A percentile compares a stretch with the other conserved stretches of the same genome.
Conservation (phyloP, 2,797 vertebrate genomes). For the Taenioides sp. region DNA sequence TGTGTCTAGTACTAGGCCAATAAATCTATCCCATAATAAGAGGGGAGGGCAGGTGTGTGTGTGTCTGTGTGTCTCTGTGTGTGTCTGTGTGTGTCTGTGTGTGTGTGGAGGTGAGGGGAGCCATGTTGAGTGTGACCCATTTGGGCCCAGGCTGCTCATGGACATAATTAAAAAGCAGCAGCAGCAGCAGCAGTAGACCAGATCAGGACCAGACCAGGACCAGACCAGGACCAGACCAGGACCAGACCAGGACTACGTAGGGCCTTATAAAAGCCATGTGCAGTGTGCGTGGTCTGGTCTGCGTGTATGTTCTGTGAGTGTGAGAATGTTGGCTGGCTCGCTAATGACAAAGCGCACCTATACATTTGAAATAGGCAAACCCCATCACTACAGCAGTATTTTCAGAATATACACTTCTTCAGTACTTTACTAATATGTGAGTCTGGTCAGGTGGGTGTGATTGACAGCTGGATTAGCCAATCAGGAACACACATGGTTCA, state of each 20-base stretch:
- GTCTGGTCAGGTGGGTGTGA: too few relatives aligned
- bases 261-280: constrained; percentile 81
- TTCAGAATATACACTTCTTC: too few relatives aligned
- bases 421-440: too few relatives aligned
- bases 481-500: too few relatives aligned
- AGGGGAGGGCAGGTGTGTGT: background rate
- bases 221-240: constrained; percentile 56
- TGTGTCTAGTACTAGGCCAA: background rate
- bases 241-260: constrained; percentile 67
- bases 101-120: constrained; percentile 65
- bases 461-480: too few relatives aligned
- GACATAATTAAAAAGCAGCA: constrained; percentile 83
- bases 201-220: background rate
- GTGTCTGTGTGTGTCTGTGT: background rate
- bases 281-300: constrained; percentile 22
- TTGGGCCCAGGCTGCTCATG: constrained; percentile 74
- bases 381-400: too few relatives aligned
- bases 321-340: constrained; percentile 45
- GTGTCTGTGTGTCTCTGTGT: too few relatives aligned
- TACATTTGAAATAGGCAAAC: too few relatives aligned
- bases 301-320: background rate
- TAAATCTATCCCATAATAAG: background rate
- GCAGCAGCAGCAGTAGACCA: constrained; percentile 37
- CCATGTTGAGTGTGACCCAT: constrained; percentile 72
- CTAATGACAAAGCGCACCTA: constrained; percentile 40